Evolutionary conservation across 2,888 invertebrate genomes (phyloP).

Genomic region (Chrysolina oricalcia): DNA sequence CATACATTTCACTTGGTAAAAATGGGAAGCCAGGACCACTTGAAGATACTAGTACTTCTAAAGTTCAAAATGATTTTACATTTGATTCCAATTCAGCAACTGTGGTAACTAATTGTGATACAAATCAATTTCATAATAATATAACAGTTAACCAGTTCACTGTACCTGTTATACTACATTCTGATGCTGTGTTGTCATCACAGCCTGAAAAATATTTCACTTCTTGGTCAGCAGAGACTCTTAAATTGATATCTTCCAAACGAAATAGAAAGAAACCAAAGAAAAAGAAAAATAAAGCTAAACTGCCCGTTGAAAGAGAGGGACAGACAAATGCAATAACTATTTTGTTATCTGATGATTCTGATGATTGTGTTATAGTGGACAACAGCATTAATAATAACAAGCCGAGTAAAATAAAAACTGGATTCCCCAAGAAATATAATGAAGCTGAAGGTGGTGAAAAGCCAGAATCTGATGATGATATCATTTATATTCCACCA

Average conservation of each 20-base stretch:
- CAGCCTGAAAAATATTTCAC: conserved; percentile 7
- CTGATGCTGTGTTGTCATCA: conserved; percentile 5
- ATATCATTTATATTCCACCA: conserved; percentile 63
- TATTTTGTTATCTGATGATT: conserved; percentile 36
- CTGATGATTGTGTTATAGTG: conserved; percentile 46
- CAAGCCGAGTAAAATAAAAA: conserved; percentile 29
- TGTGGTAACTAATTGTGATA: not conserved
- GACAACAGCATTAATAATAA: conserved; percentile 28
- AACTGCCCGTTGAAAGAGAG: not conserved
- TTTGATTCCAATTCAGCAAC: not conserved
- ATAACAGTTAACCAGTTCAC: conserved; percentile 54
- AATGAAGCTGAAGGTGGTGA: conserved; percentile 46
- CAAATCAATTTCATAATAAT: conserved; percentile 39
- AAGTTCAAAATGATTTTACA: conserved; percentile 20
- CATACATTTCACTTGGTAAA: conserved; percentile 11
- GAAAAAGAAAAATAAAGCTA: not conserved
- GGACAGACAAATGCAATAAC: not conserved
- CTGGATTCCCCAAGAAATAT: conserved; percentile 42
- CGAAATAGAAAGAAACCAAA: not conserved
- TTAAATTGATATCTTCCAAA: not conserved
- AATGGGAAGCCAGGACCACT: not conserved
- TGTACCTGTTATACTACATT: conserved; percentile 37
- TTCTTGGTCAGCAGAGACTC: conserved; percentile 8
- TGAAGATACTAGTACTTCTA: not conserved
- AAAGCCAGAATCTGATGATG: conserved; percentile 52